Evolutionary conservation across 2,797 vertebrate genomes (phyloP).

Genomic region (Cirrhinus molitorella): DNA sequence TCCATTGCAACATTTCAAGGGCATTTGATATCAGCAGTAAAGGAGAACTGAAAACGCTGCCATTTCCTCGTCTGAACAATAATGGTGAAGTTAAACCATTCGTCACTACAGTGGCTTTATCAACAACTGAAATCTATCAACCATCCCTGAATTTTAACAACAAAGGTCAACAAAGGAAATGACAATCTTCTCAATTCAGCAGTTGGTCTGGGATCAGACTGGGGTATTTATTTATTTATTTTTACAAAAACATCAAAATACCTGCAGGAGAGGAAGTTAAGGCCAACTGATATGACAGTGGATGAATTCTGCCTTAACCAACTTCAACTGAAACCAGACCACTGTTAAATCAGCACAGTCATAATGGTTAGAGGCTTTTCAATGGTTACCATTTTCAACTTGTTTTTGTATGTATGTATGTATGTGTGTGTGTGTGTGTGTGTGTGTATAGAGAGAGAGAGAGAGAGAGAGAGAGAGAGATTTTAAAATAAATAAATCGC

Average conservation of each 20-base stretch:
- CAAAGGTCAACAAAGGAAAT: background rate
- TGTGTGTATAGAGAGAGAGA: too few relatives aligned
- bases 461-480: too few relatives aligned
- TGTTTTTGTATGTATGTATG: background rate
- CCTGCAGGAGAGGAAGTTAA: background rate
- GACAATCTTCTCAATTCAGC: background rate
- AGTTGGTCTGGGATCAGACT: background rate
- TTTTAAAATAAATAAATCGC: too few relatives aligned
- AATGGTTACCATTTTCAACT: background rate
- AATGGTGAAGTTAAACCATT: background rate
- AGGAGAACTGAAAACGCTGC: background rate
- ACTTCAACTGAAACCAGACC: background rate
- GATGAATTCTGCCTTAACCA: background rate
- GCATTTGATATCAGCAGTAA: background rate
- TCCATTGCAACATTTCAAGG: background rate
- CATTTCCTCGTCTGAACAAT: background rate
- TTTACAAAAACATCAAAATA: background rate
- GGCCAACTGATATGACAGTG: background rate
- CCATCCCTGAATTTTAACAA: background rate
- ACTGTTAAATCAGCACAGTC: conserved; percentile 1
- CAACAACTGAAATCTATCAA: background rate
- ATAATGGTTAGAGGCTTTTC: background rate
- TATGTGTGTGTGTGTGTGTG: background rate
- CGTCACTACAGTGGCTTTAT: background rate
- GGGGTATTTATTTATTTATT: background rate